phyloP scores from a whole-genome alignment of 2,888 invertebrate species.

The Zygaena filipendulae region DNA sequence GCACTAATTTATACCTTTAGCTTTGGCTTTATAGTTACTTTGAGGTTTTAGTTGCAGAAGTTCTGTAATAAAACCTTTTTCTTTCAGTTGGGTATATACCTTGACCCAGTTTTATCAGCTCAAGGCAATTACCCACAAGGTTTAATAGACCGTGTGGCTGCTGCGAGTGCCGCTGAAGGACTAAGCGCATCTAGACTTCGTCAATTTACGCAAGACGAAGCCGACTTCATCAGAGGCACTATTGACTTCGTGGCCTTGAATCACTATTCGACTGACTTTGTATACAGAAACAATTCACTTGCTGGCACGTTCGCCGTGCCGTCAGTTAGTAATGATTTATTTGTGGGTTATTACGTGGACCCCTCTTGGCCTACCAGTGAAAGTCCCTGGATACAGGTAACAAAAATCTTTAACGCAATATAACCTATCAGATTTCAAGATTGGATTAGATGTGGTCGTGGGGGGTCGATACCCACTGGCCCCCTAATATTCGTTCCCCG shows the following conservation, averaged over 20 bases:
- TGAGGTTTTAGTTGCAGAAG: too few species aligned
- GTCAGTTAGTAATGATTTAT: conserved; percentile 17
- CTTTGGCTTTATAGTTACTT: too few species aligned
- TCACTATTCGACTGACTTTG: conserved; percentile 17
- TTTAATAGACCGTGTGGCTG: conserved; percentile 17
- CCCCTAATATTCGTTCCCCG: too few species aligned
- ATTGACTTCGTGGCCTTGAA: conserved; percentile 21
- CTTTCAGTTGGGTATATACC: conserved; percentile 18
- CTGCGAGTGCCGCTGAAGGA: conserved; percentile 18
- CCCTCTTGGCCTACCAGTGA: conserved; percentile 16
- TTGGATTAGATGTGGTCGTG: too few species aligned
- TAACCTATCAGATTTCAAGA: too few species aligned
- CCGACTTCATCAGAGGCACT: conserved; percentile 18
- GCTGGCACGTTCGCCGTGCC: conserved; percentile 14
- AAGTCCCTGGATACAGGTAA: conserved; percentile 17
- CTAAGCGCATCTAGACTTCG: conserved; percentile 18
- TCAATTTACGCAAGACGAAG: conserved; percentile 18
- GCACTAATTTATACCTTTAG: too few species aligned
- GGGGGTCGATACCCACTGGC: too few species aligned
- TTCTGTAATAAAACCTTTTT: too few species aligned
- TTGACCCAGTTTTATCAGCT: conserved; percentile 18
- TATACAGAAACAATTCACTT: conserved; percentile 20
- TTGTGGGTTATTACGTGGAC: conserved; percentile 14
- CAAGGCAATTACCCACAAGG: conserved; percentile 20
- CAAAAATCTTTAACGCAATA: not conserved